Percentiles rank a stretch among this genome's conserved stretches.
Conservation (phyloP, 2,113 vertebrate genomes). For the Halichoeres trimaculatus region DNA sequence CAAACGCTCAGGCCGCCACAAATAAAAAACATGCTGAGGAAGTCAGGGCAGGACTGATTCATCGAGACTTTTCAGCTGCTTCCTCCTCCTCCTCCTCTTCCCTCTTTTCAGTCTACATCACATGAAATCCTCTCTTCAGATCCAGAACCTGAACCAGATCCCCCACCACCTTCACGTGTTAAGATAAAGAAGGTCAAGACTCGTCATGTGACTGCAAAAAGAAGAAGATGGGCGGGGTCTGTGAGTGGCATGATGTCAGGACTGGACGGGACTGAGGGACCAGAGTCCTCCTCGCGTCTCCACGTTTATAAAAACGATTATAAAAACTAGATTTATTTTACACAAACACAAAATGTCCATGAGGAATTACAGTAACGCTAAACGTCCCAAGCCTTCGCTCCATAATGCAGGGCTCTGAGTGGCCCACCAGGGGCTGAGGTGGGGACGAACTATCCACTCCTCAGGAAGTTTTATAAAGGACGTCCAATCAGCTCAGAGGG, state of each 20-base stretch:
- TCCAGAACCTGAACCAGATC: background rate
- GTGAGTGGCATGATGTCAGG: slow-evolving; percentile 77
- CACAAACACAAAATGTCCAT: slow-evolving; percentile 81
- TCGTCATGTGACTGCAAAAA: background rate
- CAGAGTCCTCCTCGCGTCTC: slow-evolving; percentile 82
- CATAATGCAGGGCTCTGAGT: slow-evolving; percentile 59
- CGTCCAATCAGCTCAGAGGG: slow-evolving; percentile 83
- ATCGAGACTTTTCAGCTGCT: background rate
- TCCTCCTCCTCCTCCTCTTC: background rate
- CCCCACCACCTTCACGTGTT: too few relatives aligned
- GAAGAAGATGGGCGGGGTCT: slow-evolving; percentile 79
- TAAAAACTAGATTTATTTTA: slow-evolving; percentile 98
- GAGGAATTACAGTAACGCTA: slow-evolving; percentile 88
- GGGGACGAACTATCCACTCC: slow-evolving; percentile 74
- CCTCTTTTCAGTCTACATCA: background rate
- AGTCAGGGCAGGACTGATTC: too few relatives aligned
- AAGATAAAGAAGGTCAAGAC: too few relatives aligned
- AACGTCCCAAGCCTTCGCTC: slow-evolving; percentile 80
- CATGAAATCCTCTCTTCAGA: background rate
- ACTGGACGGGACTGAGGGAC: slow-evolving; percentile 83
- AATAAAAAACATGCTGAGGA: too few relatives aligned
- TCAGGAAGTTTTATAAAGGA: slow-evolving; percentile 74
- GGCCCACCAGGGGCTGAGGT: slow-evolving; percentile 68
- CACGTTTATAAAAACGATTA: slow-evolving; percentile 95
- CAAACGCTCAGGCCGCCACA: too few relatives aligned